Evolutionary conservation across 2,888 invertebrate species (phyloP), one percentile per base, ranked within the genome.

Genomic region (Chaetogeoica ovagalla): DNA sequence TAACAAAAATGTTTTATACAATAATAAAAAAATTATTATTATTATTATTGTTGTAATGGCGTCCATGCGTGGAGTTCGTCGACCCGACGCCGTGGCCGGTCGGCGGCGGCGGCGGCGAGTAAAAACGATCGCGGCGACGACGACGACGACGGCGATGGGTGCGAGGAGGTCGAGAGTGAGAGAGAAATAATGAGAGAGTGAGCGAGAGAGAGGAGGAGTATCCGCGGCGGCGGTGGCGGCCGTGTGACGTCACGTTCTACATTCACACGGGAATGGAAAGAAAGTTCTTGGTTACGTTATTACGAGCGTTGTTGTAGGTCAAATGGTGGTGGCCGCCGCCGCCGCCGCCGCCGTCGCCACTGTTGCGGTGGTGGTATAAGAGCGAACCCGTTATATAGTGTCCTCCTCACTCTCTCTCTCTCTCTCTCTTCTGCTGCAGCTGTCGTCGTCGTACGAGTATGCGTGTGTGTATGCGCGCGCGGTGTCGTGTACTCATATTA

Each of bases 241-340:
- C 62, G 62, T 30, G 79, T 79, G 79, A 79, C 79, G 79, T 79
- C 79, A 79, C 79, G 79, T 71, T 70, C 62, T 71, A 79, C 79
- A 79, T 79, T 79, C 79, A 79, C 79, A 62, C 77, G 63, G 37
- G 52, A 63, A 19, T 57, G 57, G 79, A 79, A 79, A 79, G 79
- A 79, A 79, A 79, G 79, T 79, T 79, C 79, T 79, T 79, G 63
- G 79, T 79, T 79, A 79, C 79, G 71, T 79, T 79, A 79, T 79
- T 79, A 77, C 77, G 69, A 77, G 60, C 79, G 79, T 63, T 63
- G 79, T 79, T 79, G 79, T 79, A 70, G 79, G 69, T 70, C 70
- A 70, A 70, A 70, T 55, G 70, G 70, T 71, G 63, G 79, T 63
- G 37, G 79, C 57, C 43, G 71, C n/a, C 77, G 69, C 17, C 43